phyloP scores from a whole-genome alignment of 2,888 invertebrate genomes.

The Emmelina monodactyla region DNA sequence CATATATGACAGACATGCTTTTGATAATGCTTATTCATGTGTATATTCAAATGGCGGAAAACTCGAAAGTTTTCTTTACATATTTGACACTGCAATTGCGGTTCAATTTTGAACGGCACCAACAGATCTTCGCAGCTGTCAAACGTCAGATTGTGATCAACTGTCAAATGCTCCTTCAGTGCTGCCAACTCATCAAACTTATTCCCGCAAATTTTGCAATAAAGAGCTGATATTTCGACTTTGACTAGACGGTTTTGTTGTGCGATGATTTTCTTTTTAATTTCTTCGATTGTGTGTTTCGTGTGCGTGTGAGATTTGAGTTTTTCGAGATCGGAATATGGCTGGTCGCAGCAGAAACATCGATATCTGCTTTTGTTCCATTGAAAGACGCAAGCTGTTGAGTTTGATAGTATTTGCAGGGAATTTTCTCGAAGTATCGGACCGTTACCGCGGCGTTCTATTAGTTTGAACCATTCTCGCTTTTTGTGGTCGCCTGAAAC shows the following conservation, averaged over 20 bases:
- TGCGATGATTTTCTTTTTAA: constrained; percentile 38
- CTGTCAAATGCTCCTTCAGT: constrained; percentile 28
- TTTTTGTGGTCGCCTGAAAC: too few species aligned
- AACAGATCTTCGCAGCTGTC: constrained; percentile 29
- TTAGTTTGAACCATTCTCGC: constrained; percentile 27
- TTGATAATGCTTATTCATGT: constrained; percentile 24
- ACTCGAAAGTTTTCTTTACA: constrained; percentile 30
- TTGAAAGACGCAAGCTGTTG: constrained; percentile 43
- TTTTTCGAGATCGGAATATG: constrained; percentile 31
- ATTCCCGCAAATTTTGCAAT: constrained; percentile 33
- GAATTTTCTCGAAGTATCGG: constrained; percentile 39
- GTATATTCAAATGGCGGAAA: constrained; percentile 23
- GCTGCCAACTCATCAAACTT: constrained; percentile 20
- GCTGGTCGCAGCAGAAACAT: constrained; percentile 47
- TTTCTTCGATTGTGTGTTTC: constrained; percentile 28
- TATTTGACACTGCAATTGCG: constrained; percentile 33
- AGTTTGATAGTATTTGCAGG: constrained; percentile 58
- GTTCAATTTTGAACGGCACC: constrained; percentile 40
- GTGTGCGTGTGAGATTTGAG: constrained; percentile 30
- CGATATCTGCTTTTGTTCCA: constrained; percentile 47
- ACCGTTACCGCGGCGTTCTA: constrained; percentile 32
- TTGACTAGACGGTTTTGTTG: constrained; percentile 45
- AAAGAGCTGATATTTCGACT: constrained; percentile 38
- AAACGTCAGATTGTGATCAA: constrained; percentile 26
- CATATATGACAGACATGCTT: constrained; percentile 50